These are phyloP conservation scores for Lymantria dispar DNA, from an alignment of 2,888 invertebrate genomes.

Conservation along the genomic window DNA sequence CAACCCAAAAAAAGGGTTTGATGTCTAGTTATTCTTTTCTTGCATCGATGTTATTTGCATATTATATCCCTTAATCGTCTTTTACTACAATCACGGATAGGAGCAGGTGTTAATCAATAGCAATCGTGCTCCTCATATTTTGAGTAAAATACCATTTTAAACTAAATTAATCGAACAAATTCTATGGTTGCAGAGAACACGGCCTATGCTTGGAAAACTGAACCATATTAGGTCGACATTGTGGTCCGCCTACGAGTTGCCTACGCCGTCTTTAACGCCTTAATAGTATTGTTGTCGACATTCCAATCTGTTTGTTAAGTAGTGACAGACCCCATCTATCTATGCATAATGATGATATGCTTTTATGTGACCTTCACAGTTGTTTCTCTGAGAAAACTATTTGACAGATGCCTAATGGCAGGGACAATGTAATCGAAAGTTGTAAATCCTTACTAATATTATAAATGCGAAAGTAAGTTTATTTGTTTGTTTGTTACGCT, in stretches of 20 bases:
- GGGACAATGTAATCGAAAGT: too few relatives aligned
- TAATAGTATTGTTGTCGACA: constrained; percentile 24
- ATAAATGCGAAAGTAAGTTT: too few relatives aligned
- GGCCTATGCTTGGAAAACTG: constrained; percentile 6
- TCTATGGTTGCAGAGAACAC: background rate
- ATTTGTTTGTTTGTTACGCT: too few relatives aligned
- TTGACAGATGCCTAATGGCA: background rate
- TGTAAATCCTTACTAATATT: too few relatives aligned
- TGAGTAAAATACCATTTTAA: too few relatives aligned
- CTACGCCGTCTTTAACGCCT: constrained; percentile 25
- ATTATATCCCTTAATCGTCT: too few relatives aligned
- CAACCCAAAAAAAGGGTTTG: too few relatives aligned
- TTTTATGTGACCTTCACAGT: background rate
- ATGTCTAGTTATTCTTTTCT: too few relatives aligned
- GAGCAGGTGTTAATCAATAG: too few relatives aligned
- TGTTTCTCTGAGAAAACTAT: background rate
- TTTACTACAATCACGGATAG: too few relatives aligned
- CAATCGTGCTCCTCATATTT: too few relatives aligned
- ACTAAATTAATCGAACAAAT: background rate
- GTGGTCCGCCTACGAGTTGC: constrained; percentile 27
- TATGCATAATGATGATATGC: constrained; percentile 2
- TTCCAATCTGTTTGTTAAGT: constrained; percentile 18
- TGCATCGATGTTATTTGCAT: too few relatives aligned
- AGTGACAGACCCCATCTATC: constrained; percentile 7
- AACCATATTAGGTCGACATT: constrained; percentile 16